phyloP scores from a whole-genome alignment of 1,140 invertebrate species.

The Carcinoscorpius rotundicauda region DNA sequence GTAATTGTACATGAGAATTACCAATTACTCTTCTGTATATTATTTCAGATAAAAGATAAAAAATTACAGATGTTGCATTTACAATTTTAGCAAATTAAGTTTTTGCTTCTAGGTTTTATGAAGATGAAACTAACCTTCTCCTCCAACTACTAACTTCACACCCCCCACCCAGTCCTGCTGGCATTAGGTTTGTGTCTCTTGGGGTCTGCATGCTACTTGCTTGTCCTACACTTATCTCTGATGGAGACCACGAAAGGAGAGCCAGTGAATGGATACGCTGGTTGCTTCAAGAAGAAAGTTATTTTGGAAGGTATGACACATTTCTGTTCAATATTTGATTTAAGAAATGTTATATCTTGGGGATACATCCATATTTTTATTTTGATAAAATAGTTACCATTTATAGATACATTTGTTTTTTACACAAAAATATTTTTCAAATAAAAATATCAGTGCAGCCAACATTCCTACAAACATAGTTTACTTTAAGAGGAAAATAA shows the following conservation, averaged over 20 bases:
- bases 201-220: conserved; percentile 89
- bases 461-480: too few relatives aligned
- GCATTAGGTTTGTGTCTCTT: conserved; percentile 82
- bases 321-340: background rate
- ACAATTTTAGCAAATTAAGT: background rate
- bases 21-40: too few relatives aligned
- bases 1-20: too few relatives aligned
- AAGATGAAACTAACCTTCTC: conserved; percentile 76
- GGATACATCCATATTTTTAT: too few relatives aligned
- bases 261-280: conserved; percentile 91
- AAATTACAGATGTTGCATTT: too few relatives aligned
- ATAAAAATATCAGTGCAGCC: too few relatives aligned
- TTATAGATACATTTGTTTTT: too few relatives aligned
- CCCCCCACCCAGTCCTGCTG: conserved; percentile 76
- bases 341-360: background rate
- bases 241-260: conserved; percentile 66
- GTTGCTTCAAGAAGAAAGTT: conserved; percentile 78
- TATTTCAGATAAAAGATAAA: too few relatives aligned
- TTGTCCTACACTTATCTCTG: conserved; percentile 70
- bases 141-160: conserved; percentile 75
- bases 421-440: too few relatives aligned
- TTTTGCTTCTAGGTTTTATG: conserved; percentile 48
- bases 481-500: too few relatives aligned
- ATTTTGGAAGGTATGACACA: conserved; percentile 39
- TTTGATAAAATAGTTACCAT: too few relatives aligned